Base-by-base conservation (phyloP, 2,888 invertebrate genomes). In the Drosophila fulvimacula region DNA sequence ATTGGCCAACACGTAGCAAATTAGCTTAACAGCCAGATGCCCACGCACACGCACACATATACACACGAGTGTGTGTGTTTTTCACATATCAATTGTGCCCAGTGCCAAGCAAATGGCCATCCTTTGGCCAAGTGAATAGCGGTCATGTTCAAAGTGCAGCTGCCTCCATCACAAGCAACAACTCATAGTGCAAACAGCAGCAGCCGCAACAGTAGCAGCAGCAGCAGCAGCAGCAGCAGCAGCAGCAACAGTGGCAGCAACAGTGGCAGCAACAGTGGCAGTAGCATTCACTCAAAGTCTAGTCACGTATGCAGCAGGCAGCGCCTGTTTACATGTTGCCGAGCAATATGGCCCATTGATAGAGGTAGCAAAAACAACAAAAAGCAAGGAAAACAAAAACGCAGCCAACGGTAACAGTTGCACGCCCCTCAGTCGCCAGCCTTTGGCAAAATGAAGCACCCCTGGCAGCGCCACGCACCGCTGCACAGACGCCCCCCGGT, bases 271-370 rank as follows among this genome's bases (percentile, higher is more conserved):
- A 67, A 51, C 56, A 30, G 27, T 30, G 38, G 32, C 46, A 65
- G 53, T 32, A 39, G 41, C 58, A 57, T 34, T 69, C 57, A 36
- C 62, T 71, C 59, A 32, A 48, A 87, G 84, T 73, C 76, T 58
- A 72, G 82, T 84, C 88, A 82, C 82, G 87, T 82, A 75, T 38
- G 51, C 39, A 34, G 68, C 71, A 64, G 61, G 34, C 70, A 65
- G 69, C 64, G 51, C 56, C 60, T 69, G 63, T 51, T 69, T 57
- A 76, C 76, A 81, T 73, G 76, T 69, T 75, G 67, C 70, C 68
- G 67, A 67, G 71, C 83, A 74, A 75, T 84, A 83, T 82, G 83
- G 70, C 70, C 76, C 79, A 83, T 83, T 79, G 79, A 82, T 82
- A 59, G 85, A 56, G 48, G 46, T 46, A 56, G 60, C 34, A 46